phyloP scores from a whole-genome alignment of 1,140 invertebrate species.

The Drosophila azteca region DNA sequence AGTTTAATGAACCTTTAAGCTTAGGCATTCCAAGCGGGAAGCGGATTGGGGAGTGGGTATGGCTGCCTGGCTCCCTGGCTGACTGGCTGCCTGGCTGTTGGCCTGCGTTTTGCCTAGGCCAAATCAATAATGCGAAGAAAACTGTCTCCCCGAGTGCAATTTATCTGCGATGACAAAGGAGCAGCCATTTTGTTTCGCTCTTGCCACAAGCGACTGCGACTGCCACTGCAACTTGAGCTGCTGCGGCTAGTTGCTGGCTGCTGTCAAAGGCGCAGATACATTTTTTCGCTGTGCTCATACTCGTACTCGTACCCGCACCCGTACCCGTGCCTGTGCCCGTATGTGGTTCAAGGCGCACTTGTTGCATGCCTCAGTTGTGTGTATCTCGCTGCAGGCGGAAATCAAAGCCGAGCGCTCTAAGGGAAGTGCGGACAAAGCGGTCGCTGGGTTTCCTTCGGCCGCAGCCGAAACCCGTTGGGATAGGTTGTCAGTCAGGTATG shows the following conservation, averaged over 20 bases:
- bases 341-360: slow-evolving; percentile 69
- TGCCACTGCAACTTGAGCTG: slow-evolving; percentile 35
- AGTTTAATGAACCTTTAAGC: slow-evolving; percentile 83
- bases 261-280: slow-evolving; percentile 58
- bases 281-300: neutral
- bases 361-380: slow-evolving; percentile 60
- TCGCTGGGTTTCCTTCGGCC: slow-evolving; percentile 30
- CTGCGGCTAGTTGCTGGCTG: slow-evolving; percentile 14
- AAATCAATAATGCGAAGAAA: slow-evolving; percentile 45
- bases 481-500: slow-evolving; percentile 64
- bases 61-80: neutral
- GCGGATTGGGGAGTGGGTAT: slow-evolving; percentile 23
- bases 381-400: slow-evolving; percentile 39
- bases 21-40: slow-evolving; percentile 58
- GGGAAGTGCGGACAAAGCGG: slow-evolving; percentile 21
- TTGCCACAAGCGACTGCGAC: slow-evolving; percentile 15
- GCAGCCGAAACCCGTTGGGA: slow-evolving; percentile 76
- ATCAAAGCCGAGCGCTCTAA: slow-evolving; percentile 43
- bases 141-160: slow-evolving; percentile 48
- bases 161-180: slow-evolving; percentile 47
- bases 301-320: neutral
- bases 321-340: too few species aligned
- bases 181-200: slow-evolving; percentile 64
- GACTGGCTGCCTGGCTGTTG: neutral
- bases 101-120: slow-evolving; percentile 28